Base-by-base conservation (phyloP, 2,888 invertebrate species). In the Drosophila engyochracea region DNA sequence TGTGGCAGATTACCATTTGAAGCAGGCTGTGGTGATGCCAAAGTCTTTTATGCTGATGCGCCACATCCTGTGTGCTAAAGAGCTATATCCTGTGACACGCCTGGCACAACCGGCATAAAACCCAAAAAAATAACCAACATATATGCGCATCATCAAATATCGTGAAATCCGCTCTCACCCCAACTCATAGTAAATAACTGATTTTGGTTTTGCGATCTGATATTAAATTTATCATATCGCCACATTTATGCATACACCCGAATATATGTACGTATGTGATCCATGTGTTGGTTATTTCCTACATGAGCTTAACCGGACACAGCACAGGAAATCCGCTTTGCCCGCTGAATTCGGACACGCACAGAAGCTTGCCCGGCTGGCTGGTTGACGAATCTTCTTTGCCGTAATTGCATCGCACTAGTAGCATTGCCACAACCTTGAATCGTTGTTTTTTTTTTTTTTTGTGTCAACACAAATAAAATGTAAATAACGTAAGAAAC, bases 11-110 rank as follows among this genome's bases (percentile, higher is more conserved):
- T 49, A 60, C 12, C 22, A 47, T 37, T 49, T 25, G 44, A 53
- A 44, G 37, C n/a, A n/a, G 53, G 7, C 25, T 33, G 41, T 47
- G 47, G 39, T 25, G 58, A 30, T 51, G 60, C 25, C 16, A 33
- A 33, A 55, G 60, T 60, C 31, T 67, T 76, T 67, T 63, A 57
- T 57, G 65, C 66, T 70, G 81, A 81, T 70, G 54, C 41, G 54
- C 67, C 79, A 74, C 69, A 71, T 83, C 83, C 83, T 76, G 81
- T 60, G 59, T 63, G 71, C 79, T 79, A 70, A 85, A 80, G 80
- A 74, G 82, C 72, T 65, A 68, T 85, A 83, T 85, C 88, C 88
- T 77, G 82, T 67, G 63, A 64, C 63, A 75, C 57, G 83, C 57
- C 61, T 58, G 75, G 39, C 60, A 64, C 61, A 62, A 67, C 65